Evolutionary conservation across 2,888 invertebrate species (phyloP).

Genomic region (Eristalis intricaria): DNA sequence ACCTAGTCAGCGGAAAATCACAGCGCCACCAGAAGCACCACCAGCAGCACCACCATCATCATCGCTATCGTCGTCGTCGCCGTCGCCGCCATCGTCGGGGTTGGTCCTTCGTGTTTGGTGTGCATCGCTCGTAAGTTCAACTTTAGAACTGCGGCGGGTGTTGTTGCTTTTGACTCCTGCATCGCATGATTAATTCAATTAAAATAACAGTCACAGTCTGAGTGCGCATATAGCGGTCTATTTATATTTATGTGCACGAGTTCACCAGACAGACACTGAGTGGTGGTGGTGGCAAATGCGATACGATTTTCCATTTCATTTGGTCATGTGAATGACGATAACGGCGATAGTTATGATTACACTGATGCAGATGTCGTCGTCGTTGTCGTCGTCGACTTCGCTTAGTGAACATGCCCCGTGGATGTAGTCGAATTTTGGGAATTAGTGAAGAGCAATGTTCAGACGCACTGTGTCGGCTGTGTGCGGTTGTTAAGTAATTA

Average conservation of each 20-base stretch:
- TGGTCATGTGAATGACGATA: slow-evolving; percentile 43
- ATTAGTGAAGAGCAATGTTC: no score
- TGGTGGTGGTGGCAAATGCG: slow-evolving; percentile 26
- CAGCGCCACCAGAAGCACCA: slow-evolving; percentile 9
- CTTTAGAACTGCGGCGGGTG: slow-evolving; percentile 33
- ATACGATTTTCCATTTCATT: slow-evolving; percentile 57
- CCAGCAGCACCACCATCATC: background rate
- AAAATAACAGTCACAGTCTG: slow-evolving; percentile 63
- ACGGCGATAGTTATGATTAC: slow-evolving; percentile 44
- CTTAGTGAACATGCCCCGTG: background rate
- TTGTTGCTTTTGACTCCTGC: slow-evolving; percentile 19
- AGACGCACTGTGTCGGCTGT: no score
- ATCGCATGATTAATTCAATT: slow-evolving; percentile 72
- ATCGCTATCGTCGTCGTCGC: background rate
- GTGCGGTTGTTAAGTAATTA: no score
- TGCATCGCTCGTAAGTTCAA: slow-evolving; percentile 60
- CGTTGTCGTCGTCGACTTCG: slow-evolving; percentile 5
- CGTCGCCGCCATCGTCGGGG: background rate
- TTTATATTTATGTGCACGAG: slow-evolving; percentile 33
- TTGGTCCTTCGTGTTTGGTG: slow-evolving; percentile 36
- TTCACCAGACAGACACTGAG: slow-evolving; percentile 24
- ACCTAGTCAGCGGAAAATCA: slow-evolving; percentile 69
- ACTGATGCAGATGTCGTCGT: slow-evolving; percentile 36
- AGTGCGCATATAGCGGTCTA: slow-evolving; percentile 53
- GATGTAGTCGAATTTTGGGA: background rate